Conservation (phyloP, 2,113 vertebrate genomes). For the Ranitomeya imitator region DNA sequence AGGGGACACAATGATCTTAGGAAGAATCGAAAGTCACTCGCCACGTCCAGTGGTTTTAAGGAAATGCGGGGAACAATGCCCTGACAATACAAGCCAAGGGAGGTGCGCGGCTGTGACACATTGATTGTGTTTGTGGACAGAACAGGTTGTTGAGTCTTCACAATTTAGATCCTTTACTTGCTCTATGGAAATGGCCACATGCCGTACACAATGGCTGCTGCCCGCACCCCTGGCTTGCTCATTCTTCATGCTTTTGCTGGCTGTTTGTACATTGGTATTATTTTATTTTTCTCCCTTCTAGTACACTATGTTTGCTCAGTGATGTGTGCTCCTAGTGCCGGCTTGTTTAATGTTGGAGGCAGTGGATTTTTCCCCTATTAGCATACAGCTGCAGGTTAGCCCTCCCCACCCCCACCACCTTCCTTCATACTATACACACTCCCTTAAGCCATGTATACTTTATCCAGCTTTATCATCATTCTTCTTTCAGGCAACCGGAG, state of each 20-base stretch:
- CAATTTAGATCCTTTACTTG: constrained; percentile 26
- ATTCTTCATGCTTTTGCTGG: constrained; percentile 13
- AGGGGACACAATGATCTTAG: constrained; percentile 15
- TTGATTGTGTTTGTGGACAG: constrained; percentile 40
- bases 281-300: constrained; percentile 72
- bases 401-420: constrained; percentile 55
- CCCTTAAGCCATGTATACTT: constrained; percentile 63
- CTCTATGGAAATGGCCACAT: constrained; percentile 30
- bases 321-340: constrained; percentile 79
- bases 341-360: constrained; percentile 65
- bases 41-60: background rate
- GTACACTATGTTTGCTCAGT: constrained; percentile 80
- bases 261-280: constrained; percentile 63
- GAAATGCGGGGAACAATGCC: background rate
- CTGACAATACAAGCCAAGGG: background rate
- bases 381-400: constrained; percentile 88
- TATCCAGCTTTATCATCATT: constrained; percentile 66
- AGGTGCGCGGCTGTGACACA: constrained; percentile 16
- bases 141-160: constrained; percentile 45
- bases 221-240: background rate
- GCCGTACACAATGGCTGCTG: background rate
- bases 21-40: constrained; percentile 14
- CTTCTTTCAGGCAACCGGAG: constrained; percentile 60
- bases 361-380: constrained; percentile 80
- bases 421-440: constrained; percentile 17